Evolutionary conservation across 2,888 invertebrate species (phyloP).

Genomic region (Drosophila merina): DNA sequence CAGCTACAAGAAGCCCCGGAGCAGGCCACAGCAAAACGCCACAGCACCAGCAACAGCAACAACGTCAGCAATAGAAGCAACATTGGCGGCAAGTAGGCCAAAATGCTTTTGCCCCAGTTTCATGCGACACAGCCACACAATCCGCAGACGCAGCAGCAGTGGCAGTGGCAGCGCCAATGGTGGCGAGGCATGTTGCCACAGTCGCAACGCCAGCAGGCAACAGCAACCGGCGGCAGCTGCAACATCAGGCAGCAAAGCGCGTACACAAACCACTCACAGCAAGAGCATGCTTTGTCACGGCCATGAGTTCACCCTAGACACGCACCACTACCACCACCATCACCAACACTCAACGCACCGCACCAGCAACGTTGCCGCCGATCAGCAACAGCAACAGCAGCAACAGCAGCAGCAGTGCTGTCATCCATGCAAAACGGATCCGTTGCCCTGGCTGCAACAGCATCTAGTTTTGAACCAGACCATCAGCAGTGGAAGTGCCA

Average conservation of each 20-base stretch:
- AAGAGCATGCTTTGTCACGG: conserved; percentile 65
- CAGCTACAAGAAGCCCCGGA: conserved; percentile 49
- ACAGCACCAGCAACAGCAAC: conserved; percentile 28
- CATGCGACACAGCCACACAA: conserved; percentile 60
- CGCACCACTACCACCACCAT: conserved; percentile 57
- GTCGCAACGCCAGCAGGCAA: conserved; percentile 30
- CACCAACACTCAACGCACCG: conserved; percentile 33
- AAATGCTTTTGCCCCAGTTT: conserved; percentile 74
- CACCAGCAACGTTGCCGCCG: conserved; percentile 12
- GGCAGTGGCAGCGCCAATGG: conserved; percentile 34
- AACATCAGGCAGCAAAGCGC: conserved; percentile 52
- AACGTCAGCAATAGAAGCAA: conserved; percentile 39
- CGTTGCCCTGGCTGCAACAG: conserved; percentile 84
- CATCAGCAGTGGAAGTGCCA: conserved; percentile 61
- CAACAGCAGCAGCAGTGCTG: conserved; percentile 54
- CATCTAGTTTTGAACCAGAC: conserved; percentile 82
- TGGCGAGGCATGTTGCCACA: conserved; percentile 41
- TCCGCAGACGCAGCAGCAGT: conserved; percentile 39
- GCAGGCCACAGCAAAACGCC: conserved; percentile 19
- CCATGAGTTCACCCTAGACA: conserved; percentile 70
- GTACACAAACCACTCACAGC: conserved; percentile 67
- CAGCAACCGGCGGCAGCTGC: conserved; percentile 25
- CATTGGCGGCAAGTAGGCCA: conserved; percentile 37
- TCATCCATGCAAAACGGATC: conserved; percentile 77
- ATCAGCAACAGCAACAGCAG: conserved; percentile 42